These are phyloP conservation scores for Mactra quadrangularis DNA, from an alignment of 1,140 invertebrate genomes.

Conservation along the genomic window DNA sequence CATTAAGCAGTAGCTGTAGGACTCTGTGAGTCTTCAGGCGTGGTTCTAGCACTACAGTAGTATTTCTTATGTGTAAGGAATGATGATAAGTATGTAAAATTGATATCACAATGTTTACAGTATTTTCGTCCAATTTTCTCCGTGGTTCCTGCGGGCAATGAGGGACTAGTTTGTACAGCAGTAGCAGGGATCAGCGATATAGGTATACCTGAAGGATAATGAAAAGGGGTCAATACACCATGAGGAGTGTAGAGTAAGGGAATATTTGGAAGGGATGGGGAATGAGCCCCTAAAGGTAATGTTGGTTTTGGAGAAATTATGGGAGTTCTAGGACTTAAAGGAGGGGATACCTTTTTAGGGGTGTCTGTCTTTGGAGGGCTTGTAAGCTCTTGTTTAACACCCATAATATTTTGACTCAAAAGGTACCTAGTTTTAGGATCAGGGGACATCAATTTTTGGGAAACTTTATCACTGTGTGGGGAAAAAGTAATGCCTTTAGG, in stretches of 20 bases:
- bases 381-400: slow-evolving; percentile 27
- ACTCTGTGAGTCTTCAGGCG: slow-evolving; percentile 36
- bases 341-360: slow-evolving; percentile 48
- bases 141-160: slow-evolving; percentile 7
- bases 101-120: slow-evolving; percentile 97
- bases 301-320: slow-evolving; percentile 26
- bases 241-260: slow-evolving; percentile 61
- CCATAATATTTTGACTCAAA: slow-evolving; percentile 36
- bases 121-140: slow-evolving; percentile 86
- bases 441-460: slow-evolving; percentile 35
- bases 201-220: slow-evolving; percentile 35
- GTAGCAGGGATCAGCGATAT: slow-evolving; percentile 57
- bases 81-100: slow-evolving; percentile 95
- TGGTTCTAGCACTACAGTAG: slow-evolving; percentile 89
- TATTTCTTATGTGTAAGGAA: slow-evolving; percentile 98
- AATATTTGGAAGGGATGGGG: slow-evolving; percentile 42
- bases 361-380: slow-evolving; percentile 7
- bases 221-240: slow-evolving; percentile 32
- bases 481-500: slow-evolving; percentile 1
- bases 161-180: slow-evolving; percentile 17
- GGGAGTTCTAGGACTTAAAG: slow-evolving; percentile 41
- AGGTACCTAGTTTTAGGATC: slow-evolving; percentile 59
- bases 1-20: slow-evolving; percentile 51
- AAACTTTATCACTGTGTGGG: slow-evolving; percentile 28
- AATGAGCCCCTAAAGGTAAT: slow-evolving; percentile 30